Base-by-base conservation (phyloP, 1,140 invertebrate species). In the Drosophila sechellia region DNA sequence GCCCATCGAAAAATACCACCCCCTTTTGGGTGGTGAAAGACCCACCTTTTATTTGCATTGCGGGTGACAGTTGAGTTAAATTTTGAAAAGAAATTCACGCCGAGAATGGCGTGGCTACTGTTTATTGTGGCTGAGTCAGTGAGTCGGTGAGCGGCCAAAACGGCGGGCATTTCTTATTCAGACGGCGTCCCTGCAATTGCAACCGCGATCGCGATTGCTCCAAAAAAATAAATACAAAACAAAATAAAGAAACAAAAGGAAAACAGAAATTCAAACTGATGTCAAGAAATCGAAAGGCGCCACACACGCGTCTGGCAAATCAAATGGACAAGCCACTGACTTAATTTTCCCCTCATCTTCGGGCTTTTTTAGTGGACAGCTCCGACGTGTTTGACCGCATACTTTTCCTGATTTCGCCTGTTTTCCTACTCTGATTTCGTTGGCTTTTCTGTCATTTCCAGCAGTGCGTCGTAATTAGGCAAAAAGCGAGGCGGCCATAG, bases 281-380 rank as follows among this genome's bases (percentile, higher is more conserved):
- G 55, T 60, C 31, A 48, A 25, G 71, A 77, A 87, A 87, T 86
- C 65, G 83, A 87, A 86, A 87, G 81, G 81, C 74, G 73, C 80
- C 83, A 65, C 60, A 83, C 83, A 79, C 83, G 76, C 79, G 56
- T 83, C 76, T 89, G 84, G 78, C 84, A 89, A 71, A 87, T 86
- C 83, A 86, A 86, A 83, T 48, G 83, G 83, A 79, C 83, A 81
- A 59, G 50, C 66, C 55, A 85, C 81, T 79, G 49, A 80, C 50
- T 65, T 64, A 63, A 61, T 52, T 55, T 56, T 34, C 59, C 43
- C 59, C 61, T 45, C 57, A 53, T 49, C 75, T 58, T 31, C 48
- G 3, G 40, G 6, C 40, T 12, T 20, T 39, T 58, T 27, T 45
- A 46, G 13, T 66, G 59, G 64, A 25, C 25, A 55, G 34, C 31